Base-by-base conservation (phyloP, 2,797 vertebrate species). In the Enteromius afrohamiltoni region DNA sequence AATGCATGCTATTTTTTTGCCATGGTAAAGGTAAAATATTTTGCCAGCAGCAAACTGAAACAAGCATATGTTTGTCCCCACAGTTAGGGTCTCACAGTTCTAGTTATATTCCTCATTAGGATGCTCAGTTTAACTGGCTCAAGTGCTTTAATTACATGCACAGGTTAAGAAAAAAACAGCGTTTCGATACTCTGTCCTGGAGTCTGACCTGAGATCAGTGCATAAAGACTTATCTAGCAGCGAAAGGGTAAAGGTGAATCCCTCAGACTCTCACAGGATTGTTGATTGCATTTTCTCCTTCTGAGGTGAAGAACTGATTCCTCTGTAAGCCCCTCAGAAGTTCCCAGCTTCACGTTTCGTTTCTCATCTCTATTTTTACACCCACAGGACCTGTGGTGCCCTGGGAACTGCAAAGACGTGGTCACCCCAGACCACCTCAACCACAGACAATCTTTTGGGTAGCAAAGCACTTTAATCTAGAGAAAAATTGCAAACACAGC, bases 231-330 rank as follows among this genome's bases (percentile, higher is more conserved):
- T 19, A 19, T 51, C 26, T 45, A 19, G 53, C 4, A 4, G 53
- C 0, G n/a, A 53, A 60, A 31, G 55, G 55, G 53, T 17, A 62
- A 77, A 62, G 75, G 55, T 62, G 14, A 45, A 45, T 55, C 34
- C 34, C 17, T 53, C 9, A 0, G 31, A 62, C 34, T 77, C 31
- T 40, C 37, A 26, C 55, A 60, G 75, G 55, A 42, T 23, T 13
- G 34, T 45, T 37, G 37, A 60, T 45, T 6, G 55, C 55, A 21
- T 45, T 77, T 77, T 60, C 37, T 62, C 55, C 73, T 60, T 77
- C n/a, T 29, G 75, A 77, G 75, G 55, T 45, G 55, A 42, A 77
- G 37, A 45, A 77, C 62, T 23, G 37, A 77, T 62, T 60, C 29
- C 37, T 45, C 55, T 9, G 3, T 42, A 62, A 77, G 74, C 74